Evolutionary conservation across 2,797 vertebrate species (phyloP).

Genomic region (Melanotaenia maccullochi): DNA sequence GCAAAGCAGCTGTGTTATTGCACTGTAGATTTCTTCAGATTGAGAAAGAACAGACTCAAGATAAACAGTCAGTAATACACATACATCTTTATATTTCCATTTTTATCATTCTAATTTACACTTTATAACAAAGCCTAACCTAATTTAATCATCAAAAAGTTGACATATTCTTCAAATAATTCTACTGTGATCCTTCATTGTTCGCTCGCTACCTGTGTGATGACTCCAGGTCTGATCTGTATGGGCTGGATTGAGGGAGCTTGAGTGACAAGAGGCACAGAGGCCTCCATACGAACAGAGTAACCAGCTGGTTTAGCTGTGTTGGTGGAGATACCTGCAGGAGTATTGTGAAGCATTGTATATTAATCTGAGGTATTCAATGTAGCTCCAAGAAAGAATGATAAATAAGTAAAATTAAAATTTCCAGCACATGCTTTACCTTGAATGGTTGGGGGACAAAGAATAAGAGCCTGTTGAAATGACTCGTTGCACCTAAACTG

Average conservation of each 20-base stretch:
- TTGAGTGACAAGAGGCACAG: conserved; percentile 93
- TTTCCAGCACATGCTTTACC: conserved; percentile 76
- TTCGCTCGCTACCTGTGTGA: conserved; percentile 88
- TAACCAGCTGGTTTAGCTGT: conserved; percentile 90
- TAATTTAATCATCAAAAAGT: not conserved
- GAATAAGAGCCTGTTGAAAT: conserved; percentile 96
- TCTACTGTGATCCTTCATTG: not conserved
- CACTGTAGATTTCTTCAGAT: conserved; percentile 4
- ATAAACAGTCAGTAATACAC: not conserved
- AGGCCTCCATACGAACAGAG: conserved; percentile 92
- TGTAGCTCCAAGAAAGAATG: not conserved
- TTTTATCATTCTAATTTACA: not conserved
- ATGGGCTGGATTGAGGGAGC: conserved; percentile 92
- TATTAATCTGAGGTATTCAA: not conserved
- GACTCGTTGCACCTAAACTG: conserved; percentile 95
- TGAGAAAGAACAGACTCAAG: not conserved
- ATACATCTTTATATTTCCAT: not conserved
- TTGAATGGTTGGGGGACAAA: conserved; percentile 95
- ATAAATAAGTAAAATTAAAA: conserved; percentile 9
- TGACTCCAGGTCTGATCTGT: conserved; percentile 94
- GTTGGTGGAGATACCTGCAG: conserved; percentile 90
- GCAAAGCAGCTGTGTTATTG: conserved; percentile 7
- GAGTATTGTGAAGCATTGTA: conserved; percentile 4
- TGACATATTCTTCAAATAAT: not conserved
- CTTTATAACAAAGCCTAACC: no score